These are phyloP conservation scores for Myanophis thanlyinensis DNA, from an alignment of 2,113 vertebrate genomes.

Conservation along the genomic window DNA sequence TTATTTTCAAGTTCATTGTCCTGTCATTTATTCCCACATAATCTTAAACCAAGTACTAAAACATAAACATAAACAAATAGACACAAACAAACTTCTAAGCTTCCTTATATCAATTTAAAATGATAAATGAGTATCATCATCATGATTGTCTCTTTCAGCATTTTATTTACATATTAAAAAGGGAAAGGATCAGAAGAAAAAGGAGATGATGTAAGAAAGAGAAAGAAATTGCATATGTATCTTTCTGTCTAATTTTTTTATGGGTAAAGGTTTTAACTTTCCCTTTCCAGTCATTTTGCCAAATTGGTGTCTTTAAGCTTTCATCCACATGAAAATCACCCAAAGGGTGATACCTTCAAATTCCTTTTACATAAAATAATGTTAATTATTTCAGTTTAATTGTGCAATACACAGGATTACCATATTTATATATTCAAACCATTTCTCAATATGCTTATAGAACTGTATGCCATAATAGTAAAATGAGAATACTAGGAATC, in stretches of 20 bases:
- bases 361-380: neutral
- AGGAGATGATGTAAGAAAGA: neutral
- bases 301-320: neutral
- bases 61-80: neutral
- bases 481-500: neutral
- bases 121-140: neutral
- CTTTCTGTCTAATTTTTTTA: neutral
- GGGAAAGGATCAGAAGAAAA: neutral
- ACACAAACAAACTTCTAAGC: neutral
- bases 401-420: too few species aligned
- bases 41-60: neutral
- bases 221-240: neutral
- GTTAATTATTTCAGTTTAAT: neutral
- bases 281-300: neutral
- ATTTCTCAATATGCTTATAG: neutral
- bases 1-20: neutral
- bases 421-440: neutral
- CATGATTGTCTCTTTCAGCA: neutral
- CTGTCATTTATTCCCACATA: neutral
- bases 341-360: neutral
- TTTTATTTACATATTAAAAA: neutral
- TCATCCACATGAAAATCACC: neutral
- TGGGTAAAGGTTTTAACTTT: neutral
- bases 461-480: neutral
- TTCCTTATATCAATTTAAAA: neutral